phyloP scores from a whole-genome alignment of 2,113 vertebrate species.

The Cygnus atratus region DNA sequence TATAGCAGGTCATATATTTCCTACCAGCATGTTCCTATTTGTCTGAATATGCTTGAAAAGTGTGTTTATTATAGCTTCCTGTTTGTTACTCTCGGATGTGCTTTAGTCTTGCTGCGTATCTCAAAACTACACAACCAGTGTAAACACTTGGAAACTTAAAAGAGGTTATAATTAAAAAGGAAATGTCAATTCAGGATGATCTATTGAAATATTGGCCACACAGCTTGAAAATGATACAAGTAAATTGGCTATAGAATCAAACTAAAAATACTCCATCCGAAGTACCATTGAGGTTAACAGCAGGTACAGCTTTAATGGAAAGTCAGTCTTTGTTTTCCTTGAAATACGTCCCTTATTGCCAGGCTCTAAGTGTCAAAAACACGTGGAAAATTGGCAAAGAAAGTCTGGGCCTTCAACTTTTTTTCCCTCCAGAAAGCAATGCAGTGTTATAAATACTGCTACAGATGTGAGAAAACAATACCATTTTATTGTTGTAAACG shows the following conservation, averaged over 20 bases:
- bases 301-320: not conserved
- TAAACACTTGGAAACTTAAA: conserved; percentile 4
- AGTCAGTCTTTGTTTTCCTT: not conserved
- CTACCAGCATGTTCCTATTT: not conserved
- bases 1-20: not conserved
- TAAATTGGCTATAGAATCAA: not conserved
- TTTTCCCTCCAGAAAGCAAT: fast-evolving
- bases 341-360: not conserved
- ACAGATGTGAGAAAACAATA: conserved; percentile 37
- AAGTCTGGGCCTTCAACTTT: not conserved
- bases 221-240: conserved; percentile 24
- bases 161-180: conserved; percentile 28
- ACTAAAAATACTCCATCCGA: not conserved
- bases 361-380: not conserved
- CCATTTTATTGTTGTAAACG: not conserved
- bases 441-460: not conserved
- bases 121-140: conserved; percentile 1
- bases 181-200: not conserved
- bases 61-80: not conserved
- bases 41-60: not conserved
- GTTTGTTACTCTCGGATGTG: not conserved
- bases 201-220: not conserved
- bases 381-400: not conserved
- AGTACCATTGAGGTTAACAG: not conserved
- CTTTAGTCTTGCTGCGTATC: not conserved